Base-by-base conservation (phyloP, 2,113 vertebrate species). In the Rhombomys opimus region DNA sequence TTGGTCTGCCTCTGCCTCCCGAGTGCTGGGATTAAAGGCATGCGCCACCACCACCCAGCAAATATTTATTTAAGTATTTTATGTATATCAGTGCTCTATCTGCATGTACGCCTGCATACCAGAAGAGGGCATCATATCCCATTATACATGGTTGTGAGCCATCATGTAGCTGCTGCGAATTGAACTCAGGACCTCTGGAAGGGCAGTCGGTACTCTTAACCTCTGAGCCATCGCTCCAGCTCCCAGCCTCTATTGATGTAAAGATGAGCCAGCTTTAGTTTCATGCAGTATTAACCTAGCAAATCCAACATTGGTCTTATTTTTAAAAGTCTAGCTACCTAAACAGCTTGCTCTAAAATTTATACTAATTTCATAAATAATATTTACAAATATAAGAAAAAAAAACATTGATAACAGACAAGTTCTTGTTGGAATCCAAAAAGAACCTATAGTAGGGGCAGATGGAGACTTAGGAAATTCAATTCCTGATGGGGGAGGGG, bases 381-480 rank as follows among this genome's bases (percentile, higher is more conserved):
- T 87, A 77, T 76, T 82, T 95, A 93, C 18, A 87, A 87, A 41
- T 73, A 93, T 23, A 87, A 57, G 38, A 54, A 88, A 94, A 91
- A 91, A 57, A 38, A 54, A 88, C 93, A 84, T 8, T 88, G n/a
- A 90, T 20, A 82, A 81, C 13, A 96, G 68, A 89, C 23, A 89
- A 81, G 17, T 30, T 92, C 35, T 85, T 92, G 8, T 87, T 52
- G 95, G 32, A 95, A 92, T 77, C 52, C 77, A 52, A n/a, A 25
- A 92, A 12, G n/a, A 95, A 76, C 65, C 35, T 80, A 88, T 81
- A 93, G 17, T 91, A 70, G 92, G 73, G 52, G 22, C 35, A 65
- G n/a, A 95, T n/a, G 17, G 25, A 91, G 63, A 88, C 57, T 88
- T 70, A 94, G 52, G 82, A 95, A 89, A 80, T 35, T 38, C 87